Percentiles rank a stretch among this genome's conserved stretches.
These are phyloP conservation scores for Cheiracanthium punctorium DNA, from an alignment of 2,888 invertebrate genomes.

Conservation along the genomic window DNA sequence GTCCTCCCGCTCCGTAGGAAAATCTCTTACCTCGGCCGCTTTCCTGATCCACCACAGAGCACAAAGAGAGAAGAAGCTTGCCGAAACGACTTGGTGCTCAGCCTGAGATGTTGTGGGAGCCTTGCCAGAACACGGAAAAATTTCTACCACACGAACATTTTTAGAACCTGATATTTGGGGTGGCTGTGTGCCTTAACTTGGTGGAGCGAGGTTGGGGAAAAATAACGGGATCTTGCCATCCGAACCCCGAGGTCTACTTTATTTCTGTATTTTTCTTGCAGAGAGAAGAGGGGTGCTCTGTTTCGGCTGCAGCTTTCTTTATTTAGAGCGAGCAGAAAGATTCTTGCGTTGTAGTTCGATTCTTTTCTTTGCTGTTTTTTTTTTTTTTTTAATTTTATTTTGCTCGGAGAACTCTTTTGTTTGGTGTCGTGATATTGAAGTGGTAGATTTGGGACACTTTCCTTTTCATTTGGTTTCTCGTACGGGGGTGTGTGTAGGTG, in stretches of 20 bases:
- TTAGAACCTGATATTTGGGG: conserved; percentile 66
- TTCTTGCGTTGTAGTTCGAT: conserved; percentile 25
- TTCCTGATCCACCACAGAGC: conserved; percentile 52
- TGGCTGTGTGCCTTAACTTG: conserved; percentile 62
- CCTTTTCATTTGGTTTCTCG: too few species aligned
- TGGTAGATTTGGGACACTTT: neutral
- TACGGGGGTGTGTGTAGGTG: too few species aligned
- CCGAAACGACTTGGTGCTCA: conserved; percentile 10
- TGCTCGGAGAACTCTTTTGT: conserved; percentile 22
- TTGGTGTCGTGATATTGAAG: neutral
- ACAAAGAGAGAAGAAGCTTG: conserved; percentile 37
- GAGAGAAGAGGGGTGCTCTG: conserved; percentile 27
- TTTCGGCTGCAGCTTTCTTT: conserved; percentile 42
- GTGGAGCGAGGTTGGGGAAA: conserved; percentile 46
- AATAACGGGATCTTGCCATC: conserved; percentile 61
- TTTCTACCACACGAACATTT: conserved; percentile 61
- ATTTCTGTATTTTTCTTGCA: conserved; percentile 56
- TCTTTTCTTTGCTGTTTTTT: conserved; percentile 14
- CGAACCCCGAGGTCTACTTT: conserved; percentile 62
- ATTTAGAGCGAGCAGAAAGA: conserved; percentile 42
- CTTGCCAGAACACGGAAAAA: conserved; percentile 56
- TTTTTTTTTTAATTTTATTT: too few species aligned
- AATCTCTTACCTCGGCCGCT: conserved; percentile 42
- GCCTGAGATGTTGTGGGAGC: conserved; percentile 45
- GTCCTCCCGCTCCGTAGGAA: conserved; percentile 15